phyloP scores from a whole-genome alignment of 2,797 vertebrate genomes.

The Pseudochirops cupreus region DNA sequence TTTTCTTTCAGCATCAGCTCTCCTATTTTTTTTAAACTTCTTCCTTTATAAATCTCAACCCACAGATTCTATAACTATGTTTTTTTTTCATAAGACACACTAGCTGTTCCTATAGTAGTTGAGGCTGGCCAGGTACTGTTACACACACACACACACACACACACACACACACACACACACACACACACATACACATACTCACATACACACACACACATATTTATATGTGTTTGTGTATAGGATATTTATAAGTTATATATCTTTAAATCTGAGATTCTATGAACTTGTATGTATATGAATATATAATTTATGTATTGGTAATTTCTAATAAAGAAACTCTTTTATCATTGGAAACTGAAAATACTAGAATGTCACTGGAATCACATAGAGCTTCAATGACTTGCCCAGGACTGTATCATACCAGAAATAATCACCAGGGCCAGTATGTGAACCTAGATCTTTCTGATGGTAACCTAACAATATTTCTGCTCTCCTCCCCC shows the following conservation, averaged over 20 bases:
- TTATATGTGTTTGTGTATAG: neutral
- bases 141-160: neutral
- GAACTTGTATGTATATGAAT: neutral
- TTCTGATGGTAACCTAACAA: neutral
- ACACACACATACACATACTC: neutral
- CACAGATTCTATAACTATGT: neutral
- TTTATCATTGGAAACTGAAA: neutral
- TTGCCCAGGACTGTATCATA: neutral
- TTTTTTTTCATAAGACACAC: neutral
- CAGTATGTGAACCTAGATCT: neutral
- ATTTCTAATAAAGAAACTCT: neutral
- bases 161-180: neutral
- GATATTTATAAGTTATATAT: too few relatives aligned
- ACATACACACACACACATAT: fast-evolving
- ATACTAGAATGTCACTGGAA: neutral
- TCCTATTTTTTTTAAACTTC: neutral
- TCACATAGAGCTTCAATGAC: neutral
- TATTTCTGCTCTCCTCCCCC: neutral
- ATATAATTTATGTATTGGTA: neutral
- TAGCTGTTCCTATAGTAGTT: neutral
- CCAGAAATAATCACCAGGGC: neutral
- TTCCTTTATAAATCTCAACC: neutral
- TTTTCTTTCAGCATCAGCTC: neutral
- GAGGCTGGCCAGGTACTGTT: neutral
- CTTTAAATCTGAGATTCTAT: neutral